Evolutionary conservation across 2,113 vertebrate genomes (phyloP), one percentile per base, ranked within the genome.

Genomic region (Spilogale gracilis): DNA sequence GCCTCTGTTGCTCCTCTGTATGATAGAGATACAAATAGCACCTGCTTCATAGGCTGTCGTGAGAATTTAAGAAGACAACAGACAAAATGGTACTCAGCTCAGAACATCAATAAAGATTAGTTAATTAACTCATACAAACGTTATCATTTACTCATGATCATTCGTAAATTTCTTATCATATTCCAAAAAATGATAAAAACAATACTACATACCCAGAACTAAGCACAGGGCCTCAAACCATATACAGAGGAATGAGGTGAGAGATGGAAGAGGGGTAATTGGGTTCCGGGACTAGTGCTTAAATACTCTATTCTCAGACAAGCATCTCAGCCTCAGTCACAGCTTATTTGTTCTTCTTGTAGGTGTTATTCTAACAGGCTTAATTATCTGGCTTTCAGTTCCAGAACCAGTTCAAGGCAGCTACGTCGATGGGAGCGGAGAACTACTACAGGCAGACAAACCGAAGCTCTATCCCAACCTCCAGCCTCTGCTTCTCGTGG

Each of bases 361-460:
- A 12, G 10, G 45, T 58, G 52, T 65, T 91, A 82, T 89, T 95
- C 88, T 94, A 93, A 92, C 58, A 85, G 82, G 84, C 43, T 71
- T 76, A 94, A 94, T 95, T 85, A 95, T 88, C 81, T 95, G 76
- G 88, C 76, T 93, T 91, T 71, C 89, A 82, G 78, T 54, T 97
- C 89, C 91, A 97, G 91, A 78, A 97, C 73, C 74, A 86, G 89
- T 74, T 96, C 79, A 73, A 79, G n/a, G 69, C 71, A 74, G 74
- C 32, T 94, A 86, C 94, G 56, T 13, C 56, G 84, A 97, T 54
- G 58, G 84, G 52, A 91, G 32, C 21, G 87, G 27, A 87, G 43
- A 82, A 87, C 3, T 30, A 43, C 85, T 81, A 23, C 38, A 54
- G 83, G 54, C 17, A 92, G 43, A 89, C 30, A 23, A 1, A 61